Conservation (phyloP, 2,797 vertebrate genomes). For the Pteropus rufus region DNA sequence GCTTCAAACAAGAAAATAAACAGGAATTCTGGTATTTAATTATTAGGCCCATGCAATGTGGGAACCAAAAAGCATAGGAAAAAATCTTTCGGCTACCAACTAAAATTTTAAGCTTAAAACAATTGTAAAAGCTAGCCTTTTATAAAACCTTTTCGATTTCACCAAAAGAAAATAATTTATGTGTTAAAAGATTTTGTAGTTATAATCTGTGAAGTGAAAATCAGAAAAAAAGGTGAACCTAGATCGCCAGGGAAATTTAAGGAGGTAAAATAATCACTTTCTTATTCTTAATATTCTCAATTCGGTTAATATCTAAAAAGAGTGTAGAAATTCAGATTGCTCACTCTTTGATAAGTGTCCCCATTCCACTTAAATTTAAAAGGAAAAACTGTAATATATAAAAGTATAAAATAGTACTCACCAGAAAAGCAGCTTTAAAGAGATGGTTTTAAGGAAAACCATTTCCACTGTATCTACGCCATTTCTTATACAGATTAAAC, state of each 20-base stretch:
- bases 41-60: not conserved
- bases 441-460: constrained; percentile 74
- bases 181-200: not conserved
- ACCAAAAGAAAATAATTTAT: not conserved
- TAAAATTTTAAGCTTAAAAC: not conserved
- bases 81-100: not conserved
- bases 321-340: not conserved
- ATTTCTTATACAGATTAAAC: constrained; percentile 72
- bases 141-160: not conserved
- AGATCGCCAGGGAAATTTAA: not conserved
- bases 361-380: not conserved
- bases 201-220: not conserved
- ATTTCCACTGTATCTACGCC: constrained; percentile 62
- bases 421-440: constrained; percentile 71
- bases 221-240: not conserved
- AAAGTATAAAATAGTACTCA: constrained; percentile 70
- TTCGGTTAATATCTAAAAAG: not conserved
- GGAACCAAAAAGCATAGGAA: constrained; percentile 3
- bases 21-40: not conserved
- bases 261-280: not conserved
- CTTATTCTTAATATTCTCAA: not conserved
- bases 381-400: not conserved
- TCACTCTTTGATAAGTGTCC: not conserved
- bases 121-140: not conserved
- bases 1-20: not conserved